phyloP scores from a whole-genome alignment of 35 echinoderm and acorn worm genomes.

The Stichopus chloronotus region DNA sequence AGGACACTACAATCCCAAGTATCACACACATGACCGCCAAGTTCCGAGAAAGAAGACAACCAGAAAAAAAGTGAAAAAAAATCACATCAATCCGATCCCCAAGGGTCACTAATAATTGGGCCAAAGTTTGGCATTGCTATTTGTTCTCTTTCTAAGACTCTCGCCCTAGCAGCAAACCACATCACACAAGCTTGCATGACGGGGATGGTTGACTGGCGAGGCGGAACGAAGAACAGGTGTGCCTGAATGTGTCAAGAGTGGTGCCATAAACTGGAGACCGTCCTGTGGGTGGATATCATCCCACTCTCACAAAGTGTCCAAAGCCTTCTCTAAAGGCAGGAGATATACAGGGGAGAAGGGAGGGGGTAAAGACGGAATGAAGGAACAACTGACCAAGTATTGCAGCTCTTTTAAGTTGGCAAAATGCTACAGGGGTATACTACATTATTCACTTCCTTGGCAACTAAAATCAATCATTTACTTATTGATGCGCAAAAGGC shows the following conservation, averaged over 20 bases:
- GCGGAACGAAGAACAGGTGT: background rate
- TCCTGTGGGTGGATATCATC: no score
- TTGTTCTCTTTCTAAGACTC: no score
- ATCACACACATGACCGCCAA: no score
- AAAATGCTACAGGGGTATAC: no score
- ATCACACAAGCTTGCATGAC: background rate
- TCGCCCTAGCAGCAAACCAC: no score
- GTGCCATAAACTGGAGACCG: background rate
- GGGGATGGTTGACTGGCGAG: background rate
- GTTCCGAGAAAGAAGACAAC: no score
- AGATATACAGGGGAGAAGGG: background rate
- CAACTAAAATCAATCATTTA: no score
- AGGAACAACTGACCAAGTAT: background rate
- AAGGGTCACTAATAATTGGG: background rate
- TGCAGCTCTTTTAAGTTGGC: no score
- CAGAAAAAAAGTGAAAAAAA: background rate
- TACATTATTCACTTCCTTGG: no score
- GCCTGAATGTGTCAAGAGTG: background rate
- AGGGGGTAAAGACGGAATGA: background rate
- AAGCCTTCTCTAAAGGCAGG: background rate
- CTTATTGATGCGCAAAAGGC: no score
- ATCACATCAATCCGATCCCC: background rate
- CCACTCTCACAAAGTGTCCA: no score
- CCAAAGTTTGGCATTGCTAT: background rate
- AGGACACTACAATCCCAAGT: no score